phyloP scores from a whole-genome alignment of 2,797 vertebrate species.

The Cyprinodon diabolis region DNA sequence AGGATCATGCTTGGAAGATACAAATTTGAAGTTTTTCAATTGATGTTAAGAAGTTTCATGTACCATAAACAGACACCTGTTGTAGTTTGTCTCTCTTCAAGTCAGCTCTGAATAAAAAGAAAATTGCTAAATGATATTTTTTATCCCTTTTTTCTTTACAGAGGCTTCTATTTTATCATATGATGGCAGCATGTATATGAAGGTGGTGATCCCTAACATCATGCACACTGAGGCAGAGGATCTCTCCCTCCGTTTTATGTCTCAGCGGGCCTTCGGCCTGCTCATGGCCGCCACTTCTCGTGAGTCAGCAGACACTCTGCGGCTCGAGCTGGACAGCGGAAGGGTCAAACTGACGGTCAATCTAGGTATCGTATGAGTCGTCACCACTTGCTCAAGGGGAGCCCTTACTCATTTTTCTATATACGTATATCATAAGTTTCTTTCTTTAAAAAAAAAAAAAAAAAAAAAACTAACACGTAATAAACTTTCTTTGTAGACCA shows the following conservation, averaged over 20 bases:
- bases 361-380: conserved; percentile 91
- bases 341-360: conserved; percentile 97
- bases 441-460: conserved; percentile 36
- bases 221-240: conserved; percentile 98
- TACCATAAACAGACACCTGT: neutral
- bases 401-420: conserved; percentile 37
- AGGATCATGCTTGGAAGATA: neutral
- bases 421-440: conserved; percentile 18
- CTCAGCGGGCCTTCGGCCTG: conserved; percentile 93
- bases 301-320: conserved; percentile 92
- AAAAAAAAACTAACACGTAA: conserved; percentile 50
- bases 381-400: conserved; percentile 28
- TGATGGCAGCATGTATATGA: conserved; percentile 99
- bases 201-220: conserved; percentile 91
- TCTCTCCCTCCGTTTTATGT: conserved; percentile 96
- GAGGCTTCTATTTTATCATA: conserved; percentile 95
- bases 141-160: conserved; percentile 61
- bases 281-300: conserved; percentile 94
- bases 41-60: neutral
- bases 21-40: neutral
- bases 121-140: neutral
- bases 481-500: conserved; percentile 50
- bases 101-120: neutral
- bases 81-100: neutral
- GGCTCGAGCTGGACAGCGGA: conserved; percentile 93